Percentiles rank a stretch among this genome's conserved stretches.
Evolutionary conservation across 1,140 invertebrate genomes (phyloP).

Genomic region (Lepidurus couesii): DNA sequence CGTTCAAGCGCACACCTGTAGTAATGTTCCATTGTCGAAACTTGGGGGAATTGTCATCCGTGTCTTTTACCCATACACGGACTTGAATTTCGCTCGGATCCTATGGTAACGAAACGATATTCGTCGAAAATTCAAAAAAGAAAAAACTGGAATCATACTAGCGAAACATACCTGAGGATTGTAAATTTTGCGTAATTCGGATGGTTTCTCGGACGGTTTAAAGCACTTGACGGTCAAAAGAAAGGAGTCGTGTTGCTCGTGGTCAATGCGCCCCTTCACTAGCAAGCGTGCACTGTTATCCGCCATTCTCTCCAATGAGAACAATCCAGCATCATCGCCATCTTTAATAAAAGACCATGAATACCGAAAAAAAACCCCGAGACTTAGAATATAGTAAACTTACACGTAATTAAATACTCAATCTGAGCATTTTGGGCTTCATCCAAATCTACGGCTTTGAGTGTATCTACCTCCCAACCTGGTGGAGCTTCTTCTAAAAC

Average conservation of each 20-base stretch:
- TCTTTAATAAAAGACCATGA: conserved; percentile 42
- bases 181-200: conserved; percentile 52
- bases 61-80: conserved; percentile 58
- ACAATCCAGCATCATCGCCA: conserved; percentile 63
- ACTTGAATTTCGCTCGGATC: conserved; percentile 65
- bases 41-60: conserved; percentile 66
- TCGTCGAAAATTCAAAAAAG: background rate
- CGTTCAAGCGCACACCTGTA: conserved; percentile 63
- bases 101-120: conserved; percentile 42
- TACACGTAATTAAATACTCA: conserved; percentile 64
- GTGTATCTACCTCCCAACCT: conserved; percentile 58
- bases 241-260: conserved; percentile 56
- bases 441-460: conserved; percentile 67
- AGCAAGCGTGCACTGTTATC: conserved; percentile 60
- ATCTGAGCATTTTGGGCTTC: conserved; percentile 64
- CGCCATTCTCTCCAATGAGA: conserved; percentile 55
- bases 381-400: conserved; percentile 31
- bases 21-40: conserved; percentile 62
- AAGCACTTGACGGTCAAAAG: conserved; percentile 65
- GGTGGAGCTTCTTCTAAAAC: conserved; percentile 59
- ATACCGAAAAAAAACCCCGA: background rate
- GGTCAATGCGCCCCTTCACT: conserved; percentile 57
- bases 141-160: conserved; percentile 22
- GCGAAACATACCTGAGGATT: conserved; percentile 50
- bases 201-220: conserved; percentile 49